Evolutionary conservation across 2,113 vertebrate genomes (phyloP).

Genomic region (Hippolais icterina): DNA sequence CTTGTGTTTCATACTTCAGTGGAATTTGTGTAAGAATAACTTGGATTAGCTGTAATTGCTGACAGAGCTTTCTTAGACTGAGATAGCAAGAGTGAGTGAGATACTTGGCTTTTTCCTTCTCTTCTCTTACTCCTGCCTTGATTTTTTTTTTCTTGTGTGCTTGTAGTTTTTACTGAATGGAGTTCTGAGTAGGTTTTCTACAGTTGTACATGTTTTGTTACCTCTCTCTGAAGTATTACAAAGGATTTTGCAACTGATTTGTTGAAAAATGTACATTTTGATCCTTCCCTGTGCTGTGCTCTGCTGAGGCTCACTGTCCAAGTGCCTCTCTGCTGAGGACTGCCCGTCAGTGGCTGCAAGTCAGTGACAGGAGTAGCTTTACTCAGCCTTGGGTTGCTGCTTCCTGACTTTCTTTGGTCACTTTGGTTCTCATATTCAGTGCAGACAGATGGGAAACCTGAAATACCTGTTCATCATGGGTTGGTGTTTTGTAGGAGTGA

Average conservation of each 20-base stretch:
- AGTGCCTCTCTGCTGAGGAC: neutral
- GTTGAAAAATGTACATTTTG: neutral
- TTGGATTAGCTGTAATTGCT: neutral
- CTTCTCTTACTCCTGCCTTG: neutral
- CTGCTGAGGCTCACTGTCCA: neutral
- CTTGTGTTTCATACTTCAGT: neutral
- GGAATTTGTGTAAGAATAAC: neutral
- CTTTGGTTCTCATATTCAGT: neutral
- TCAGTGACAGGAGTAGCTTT: neutral
- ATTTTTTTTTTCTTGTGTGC: neutral
- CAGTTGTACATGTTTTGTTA: rapidly evolving
- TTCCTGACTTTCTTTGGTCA: neutral
- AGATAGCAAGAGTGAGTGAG: neutral
- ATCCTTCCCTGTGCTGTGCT: neutral
- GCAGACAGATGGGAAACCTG: neutral
- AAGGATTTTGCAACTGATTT: neutral
- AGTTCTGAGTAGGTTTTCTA: neutral
- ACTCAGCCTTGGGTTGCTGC: neutral
- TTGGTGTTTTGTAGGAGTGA: neutral
- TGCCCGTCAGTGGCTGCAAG: neutral
- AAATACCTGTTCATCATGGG: neutral
- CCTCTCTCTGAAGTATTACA: neutral
- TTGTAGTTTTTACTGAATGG: neutral
- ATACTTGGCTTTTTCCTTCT: neutral
- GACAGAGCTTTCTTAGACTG: neutral